A percentile compares a stretch with the other conserved stretches of the same genome.
phyloP scores from a whole-genome alignment of 2,113 vertebrate species.

The Pagrus major region DNA sequence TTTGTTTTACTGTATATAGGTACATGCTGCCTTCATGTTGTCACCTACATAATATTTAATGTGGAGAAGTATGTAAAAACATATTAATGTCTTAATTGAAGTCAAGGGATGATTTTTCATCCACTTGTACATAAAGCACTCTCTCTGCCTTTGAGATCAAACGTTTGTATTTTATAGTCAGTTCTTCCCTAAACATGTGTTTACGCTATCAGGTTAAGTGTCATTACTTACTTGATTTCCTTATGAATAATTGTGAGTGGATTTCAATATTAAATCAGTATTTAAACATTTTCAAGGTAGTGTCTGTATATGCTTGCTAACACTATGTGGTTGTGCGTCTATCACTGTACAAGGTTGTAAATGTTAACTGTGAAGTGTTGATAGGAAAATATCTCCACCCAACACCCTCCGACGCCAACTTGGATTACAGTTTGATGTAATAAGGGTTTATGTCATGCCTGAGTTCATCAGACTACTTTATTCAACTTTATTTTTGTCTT shows the following conservation, averaged over 20 bases:
- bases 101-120: not conserved
- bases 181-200: not conserved
- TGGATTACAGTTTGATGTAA: not conserved
- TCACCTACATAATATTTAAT: not conserved
- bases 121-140: not conserved
- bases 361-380: not conserved
- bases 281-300: not conserved
- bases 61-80: too few relatives aligned
- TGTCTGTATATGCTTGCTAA: slow-evolving; percentile 17
- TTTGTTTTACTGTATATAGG: slow-evolving; percentile 2
- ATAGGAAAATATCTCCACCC: slow-evolving; percentile 1
- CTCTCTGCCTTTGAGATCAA: not conserved
- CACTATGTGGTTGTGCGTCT: not conserved
- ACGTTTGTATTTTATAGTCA: not conserved
- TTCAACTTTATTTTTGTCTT: slow-evolving; percentile 22
- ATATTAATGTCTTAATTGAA: not conserved
- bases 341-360: not conserved
- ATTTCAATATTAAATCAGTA: not conserved
- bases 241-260: not conserved
- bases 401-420: not conserved
- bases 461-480: not conserved
- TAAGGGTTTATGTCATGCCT: not conserved
- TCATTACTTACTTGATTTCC: not conserved
- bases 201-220: not conserved
- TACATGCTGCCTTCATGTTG: not conserved